Conservation (phyloP, 2,797 vertebrate genomes). For the Taenioides sp. region DNA sequence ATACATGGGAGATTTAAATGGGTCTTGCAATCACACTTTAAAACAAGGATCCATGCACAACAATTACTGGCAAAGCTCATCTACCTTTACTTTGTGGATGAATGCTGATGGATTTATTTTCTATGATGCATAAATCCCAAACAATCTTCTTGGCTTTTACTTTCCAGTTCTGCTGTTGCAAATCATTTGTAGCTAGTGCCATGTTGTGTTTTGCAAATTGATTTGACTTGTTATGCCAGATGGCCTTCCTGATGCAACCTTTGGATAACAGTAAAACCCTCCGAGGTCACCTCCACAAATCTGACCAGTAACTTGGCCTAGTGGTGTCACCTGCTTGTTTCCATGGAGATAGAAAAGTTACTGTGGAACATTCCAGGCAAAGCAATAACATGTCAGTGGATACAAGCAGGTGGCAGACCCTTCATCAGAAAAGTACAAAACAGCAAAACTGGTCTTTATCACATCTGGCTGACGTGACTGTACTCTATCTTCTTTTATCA, state of each 20-base stretch:
- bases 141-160: not conserved
- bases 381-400: too few species aligned
- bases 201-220: not conserved
- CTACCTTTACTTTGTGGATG: not conserved
- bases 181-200: not conserved
- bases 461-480: not conserved
- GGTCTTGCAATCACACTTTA: not conserved
- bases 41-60: too few species aligned
- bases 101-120: not conserved
- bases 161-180: not conserved
- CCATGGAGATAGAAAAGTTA: too few species aligned
- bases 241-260: too few species aligned
- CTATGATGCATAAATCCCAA: not conserved
- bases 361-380: too few species aligned
- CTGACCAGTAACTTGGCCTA: too few species aligned
- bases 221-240: not conserved
- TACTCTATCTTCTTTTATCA: not conserved
- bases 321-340: too few species aligned
- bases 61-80: not conserved
- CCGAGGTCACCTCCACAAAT: too few species aligned
- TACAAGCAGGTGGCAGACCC: too few species aligned
- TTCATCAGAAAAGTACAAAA: too few species aligned
- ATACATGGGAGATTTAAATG: conserved; percentile 3
- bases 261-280: too few species aligned
- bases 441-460: not conserved